Percentiles rank a stretch among this genome's conserved stretches.
Conservation (phyloP, 2,113 vertebrate genomes). For the Oreamnos americanus region DNA sequence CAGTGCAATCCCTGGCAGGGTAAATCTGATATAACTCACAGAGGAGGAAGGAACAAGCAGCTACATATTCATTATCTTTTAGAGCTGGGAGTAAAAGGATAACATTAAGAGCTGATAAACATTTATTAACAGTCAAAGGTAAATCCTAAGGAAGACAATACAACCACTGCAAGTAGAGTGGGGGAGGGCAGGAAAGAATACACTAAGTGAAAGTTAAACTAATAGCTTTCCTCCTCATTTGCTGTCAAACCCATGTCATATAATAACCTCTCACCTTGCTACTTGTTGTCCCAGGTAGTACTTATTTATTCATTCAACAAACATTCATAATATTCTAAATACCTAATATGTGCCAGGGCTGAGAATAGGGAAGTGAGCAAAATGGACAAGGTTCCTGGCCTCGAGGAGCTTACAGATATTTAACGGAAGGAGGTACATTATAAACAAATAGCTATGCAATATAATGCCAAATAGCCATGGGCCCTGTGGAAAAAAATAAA, state of each 20-base stretch:
- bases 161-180: neutral
- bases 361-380: neutral
- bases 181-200: neutral
- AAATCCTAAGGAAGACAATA: neutral
- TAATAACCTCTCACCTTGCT: neutral
- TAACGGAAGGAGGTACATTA: neutral
- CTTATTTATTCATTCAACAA: neutral
- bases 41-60: neutral
- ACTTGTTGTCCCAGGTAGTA: neutral
- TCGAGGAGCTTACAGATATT: neutral
- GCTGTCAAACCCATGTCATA: neutral
- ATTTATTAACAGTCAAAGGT: slow-evolving; percentile 1
- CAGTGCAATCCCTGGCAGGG: neutral
- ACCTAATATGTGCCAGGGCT: neutral
- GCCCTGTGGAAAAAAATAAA: neutral
- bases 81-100: neutral
- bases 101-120: neutral
- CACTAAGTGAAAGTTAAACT: neutral
- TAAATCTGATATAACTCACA: neutral
- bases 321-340: neutral
- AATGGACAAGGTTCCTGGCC: neutral
- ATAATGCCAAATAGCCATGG: neutral
- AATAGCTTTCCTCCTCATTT: neutral
- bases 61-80: neutral
- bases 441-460: neutral